phyloP scores from a whole-genome alignment of 2,888 invertebrate genomes.

The Volucella bombylans region DNA sequence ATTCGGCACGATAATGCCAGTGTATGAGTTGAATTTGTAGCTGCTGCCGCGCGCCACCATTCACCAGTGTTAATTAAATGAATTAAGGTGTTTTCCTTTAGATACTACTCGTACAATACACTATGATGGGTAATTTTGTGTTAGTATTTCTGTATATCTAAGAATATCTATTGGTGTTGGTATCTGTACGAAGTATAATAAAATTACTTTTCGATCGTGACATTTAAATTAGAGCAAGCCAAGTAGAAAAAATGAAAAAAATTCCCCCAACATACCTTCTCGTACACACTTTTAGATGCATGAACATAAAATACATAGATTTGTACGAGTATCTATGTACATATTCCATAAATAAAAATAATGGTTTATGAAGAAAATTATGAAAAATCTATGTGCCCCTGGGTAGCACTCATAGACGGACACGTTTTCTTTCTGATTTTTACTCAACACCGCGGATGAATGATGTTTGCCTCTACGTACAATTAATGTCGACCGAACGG shows the following conservation, averaged over 20 bases:
- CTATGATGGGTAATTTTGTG: not conserved
- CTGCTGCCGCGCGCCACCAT: not conserved
- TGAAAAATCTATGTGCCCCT: conserved; percentile 22
- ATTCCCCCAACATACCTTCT: not conserved
- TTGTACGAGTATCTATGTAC: not conserved
- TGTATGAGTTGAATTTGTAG: not conserved
- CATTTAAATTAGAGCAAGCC: conserved; percentile 70
- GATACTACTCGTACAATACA: conserved; percentile 11
- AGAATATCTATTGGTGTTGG: conserved; percentile 17
- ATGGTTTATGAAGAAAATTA: conserved; percentile 43
- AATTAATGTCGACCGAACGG: conserved; percentile 29
- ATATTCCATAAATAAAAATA: not conserved
- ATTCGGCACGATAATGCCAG: too few relatives aligned
- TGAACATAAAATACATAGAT: not conserved
- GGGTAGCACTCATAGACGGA: conserved; percentile 2
- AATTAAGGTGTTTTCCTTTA: conserved; percentile 63
- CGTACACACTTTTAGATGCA: not conserved
- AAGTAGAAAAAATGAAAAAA: not conserved
- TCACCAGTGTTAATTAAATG: conserved; percentile 63
- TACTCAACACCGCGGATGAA: conserved; percentile 18
- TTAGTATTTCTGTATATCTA: conserved; percentile 28
- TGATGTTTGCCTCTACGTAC: conserved; percentile 43
- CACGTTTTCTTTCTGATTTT: not conserved
- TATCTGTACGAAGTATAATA: conserved; percentile 36
- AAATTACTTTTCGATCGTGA: conserved; percentile 71